These are phyloP conservation scores for Sander lucioperca DNA, from an alignment of 2,113 vertebrate genomes.

Conservation along the genomic window DNA sequence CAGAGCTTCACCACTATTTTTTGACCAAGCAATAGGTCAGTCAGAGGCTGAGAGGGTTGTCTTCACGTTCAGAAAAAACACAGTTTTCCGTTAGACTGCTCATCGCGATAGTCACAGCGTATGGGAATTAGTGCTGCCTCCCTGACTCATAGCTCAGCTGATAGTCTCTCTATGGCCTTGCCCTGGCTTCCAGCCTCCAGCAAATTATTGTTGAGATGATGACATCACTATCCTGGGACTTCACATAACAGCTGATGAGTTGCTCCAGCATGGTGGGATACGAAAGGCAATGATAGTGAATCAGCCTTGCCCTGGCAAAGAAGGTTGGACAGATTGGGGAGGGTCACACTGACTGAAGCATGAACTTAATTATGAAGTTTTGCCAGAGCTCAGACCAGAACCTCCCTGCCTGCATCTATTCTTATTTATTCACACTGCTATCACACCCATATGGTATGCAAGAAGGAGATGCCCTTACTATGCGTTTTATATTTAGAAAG, in stretches of 20 bases:
- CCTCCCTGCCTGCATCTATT: background rate
- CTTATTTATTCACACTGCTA: background rate
- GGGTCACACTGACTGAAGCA: constrained; percentile 2
- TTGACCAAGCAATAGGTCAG: background rate
- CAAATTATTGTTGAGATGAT: background rate
- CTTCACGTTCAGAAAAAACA: background rate
- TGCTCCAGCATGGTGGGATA: background rate
- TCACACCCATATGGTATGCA: background rate
- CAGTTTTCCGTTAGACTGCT: constrained; percentile 3
- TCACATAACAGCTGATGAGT: constrained; percentile 21
- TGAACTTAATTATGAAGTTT: constrained; percentile 5
- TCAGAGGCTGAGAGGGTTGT: background rate
- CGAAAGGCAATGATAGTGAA: background rate
- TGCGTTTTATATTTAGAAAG: background rate
- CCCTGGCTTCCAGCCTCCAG: constrained; percentile 7
- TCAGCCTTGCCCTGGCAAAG: constrained; percentile 12
- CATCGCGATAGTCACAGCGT: background rate
- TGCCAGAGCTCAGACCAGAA: background rate
- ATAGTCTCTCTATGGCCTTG: background rate
- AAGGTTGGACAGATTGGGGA: background rate
- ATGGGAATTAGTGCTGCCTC: constrained; percentile 24
- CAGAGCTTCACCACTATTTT: background rate
- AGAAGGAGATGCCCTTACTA: background rate
- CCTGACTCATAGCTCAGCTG: constrained; percentile 28
- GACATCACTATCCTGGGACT: constrained; percentile 20